phyloP scores from a whole-genome alignment of 2,113 vertebrate species.

The Hippocampus guttulatus region DNA sequence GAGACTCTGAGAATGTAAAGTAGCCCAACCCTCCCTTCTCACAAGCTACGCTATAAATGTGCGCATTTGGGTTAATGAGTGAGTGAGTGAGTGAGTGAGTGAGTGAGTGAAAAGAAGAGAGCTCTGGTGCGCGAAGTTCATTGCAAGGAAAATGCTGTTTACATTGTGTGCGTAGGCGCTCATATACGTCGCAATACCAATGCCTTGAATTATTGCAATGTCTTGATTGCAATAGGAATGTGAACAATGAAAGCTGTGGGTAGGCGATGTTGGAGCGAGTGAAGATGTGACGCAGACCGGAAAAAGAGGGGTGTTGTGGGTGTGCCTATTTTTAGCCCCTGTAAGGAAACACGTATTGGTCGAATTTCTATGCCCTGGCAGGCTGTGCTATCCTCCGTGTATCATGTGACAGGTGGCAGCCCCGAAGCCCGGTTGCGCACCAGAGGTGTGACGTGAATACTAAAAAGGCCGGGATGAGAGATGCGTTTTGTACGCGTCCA shows the following conservation, averaged over 20 bases:
- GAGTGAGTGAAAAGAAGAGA: not conserved
- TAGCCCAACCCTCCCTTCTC: slow-evolving; percentile 24
- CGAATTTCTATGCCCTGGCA: slow-evolving; percentile 37
- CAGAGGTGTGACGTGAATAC: slow-evolving; percentile 35
- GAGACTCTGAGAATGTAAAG: slow-evolving; percentile 46
- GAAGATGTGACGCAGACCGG: slow-evolving; percentile 52
- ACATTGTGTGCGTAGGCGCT: not conserved
- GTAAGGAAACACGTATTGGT: slow-evolving; percentile 35
- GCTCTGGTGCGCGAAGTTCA: not conserved
- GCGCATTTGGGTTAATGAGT: not conserved
- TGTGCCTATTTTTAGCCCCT: slow-evolving; percentile 59
- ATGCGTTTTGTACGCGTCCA: slow-evolving; percentile 19
- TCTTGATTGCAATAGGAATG: not conserved
- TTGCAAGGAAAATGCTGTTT: not conserved
- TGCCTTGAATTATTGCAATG: not conserved
- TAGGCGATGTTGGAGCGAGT: slow-evolving; percentile 27
- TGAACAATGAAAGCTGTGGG: slow-evolving; percentile 8
- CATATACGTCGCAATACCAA: not conserved
- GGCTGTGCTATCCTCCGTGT: slow-evolving; percentile 16
- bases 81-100: not conserved
- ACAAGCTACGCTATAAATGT: not conserved
- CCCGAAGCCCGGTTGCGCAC: slow-evolving; percentile 16
- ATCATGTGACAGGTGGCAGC: slow-evolving; percentile 52
- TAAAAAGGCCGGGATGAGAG: slow-evolving; percentile 25
- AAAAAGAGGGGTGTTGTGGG: slow-evolving; percentile 48